Percentiles rank a stretch among this genome's conserved stretches.
Conservation (phyloP, 2,888 invertebrate genomes). For the Cerastis leucographa region DNA sequence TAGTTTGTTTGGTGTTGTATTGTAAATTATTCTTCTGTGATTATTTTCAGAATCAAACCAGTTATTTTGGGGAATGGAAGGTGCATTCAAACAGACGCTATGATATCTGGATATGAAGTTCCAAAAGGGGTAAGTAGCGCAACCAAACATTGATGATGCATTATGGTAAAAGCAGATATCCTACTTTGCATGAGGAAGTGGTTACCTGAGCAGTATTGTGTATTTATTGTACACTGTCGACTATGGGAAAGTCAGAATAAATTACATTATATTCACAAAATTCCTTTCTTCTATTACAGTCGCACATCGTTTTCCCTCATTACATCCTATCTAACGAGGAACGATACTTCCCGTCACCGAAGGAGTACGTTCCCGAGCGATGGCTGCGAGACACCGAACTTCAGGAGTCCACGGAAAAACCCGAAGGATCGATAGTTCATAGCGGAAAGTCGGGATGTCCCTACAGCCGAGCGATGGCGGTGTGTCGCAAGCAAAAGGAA, state of each 20-base stretch:
- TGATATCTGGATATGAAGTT: conserved; percentile 94
- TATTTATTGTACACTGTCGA: background rate
- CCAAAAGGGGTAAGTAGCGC: conserved; percentile 93
- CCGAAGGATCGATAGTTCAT: conserved; percentile 35
- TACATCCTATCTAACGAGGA: conserved; percentile 94
- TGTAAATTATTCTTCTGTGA: conserved; percentile 1
- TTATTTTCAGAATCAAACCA: conserved; percentile 93
- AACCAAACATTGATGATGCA: background rate
- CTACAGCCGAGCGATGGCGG: conserved; percentile 66
- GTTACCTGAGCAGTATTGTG: background rate
- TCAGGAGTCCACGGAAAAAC: conserved; percentile 56
- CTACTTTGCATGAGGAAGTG: background rate
- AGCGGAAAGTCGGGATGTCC: conserved; percentile 45
- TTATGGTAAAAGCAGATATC: background rate
- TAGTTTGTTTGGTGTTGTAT: conserved; percentile 10
- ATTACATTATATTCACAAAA: conserved; percentile 7
- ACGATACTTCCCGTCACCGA: conserved; percentile 93
- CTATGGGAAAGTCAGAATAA: conserved; percentile 1
- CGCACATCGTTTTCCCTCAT: conserved; percentile 95
- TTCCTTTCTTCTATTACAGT: conserved; percentile 87
- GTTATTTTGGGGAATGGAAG: conserved; percentile 95
- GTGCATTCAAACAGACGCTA: conserved; percentile 93
- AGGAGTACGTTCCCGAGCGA: conserved; percentile 93
- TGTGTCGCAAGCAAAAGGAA: conserved; percentile 88
- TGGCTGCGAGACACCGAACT: conserved; percentile 92